These are phyloP conservation scores for Myoxocephalus aenaeus DNA, from an alignment of 2,797 vertebrate species.

Conservation along the genomic window DNA sequence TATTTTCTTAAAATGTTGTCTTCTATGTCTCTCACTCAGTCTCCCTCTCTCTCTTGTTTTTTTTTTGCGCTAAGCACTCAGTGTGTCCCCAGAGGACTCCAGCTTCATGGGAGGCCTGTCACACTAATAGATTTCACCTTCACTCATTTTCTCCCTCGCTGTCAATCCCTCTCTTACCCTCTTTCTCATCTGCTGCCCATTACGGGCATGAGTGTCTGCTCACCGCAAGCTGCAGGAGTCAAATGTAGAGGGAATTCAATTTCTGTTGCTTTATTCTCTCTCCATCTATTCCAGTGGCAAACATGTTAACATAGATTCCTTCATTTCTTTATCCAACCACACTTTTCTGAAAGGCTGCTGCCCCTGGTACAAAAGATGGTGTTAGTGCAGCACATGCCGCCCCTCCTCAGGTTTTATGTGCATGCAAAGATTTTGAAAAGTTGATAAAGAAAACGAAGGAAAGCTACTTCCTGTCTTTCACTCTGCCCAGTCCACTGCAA, in stretches of 20 bases:
- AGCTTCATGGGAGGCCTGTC: slow-evolving; percentile 66
- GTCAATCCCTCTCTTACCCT: slow-evolving; percentile 44
- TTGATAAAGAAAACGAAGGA: not conserved
- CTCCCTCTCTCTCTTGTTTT: slow-evolving; percentile 16
- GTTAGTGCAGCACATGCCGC: not conserved
- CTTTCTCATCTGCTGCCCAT: slow-evolving; percentile 63
- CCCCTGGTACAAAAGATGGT: not conserved
- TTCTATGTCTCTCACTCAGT: slow-evolving; percentile 7
- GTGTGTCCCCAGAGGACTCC: slow-evolving; percentile 58
- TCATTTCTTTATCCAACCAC: slow-evolving; percentile 1
- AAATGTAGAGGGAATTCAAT: slow-evolving; percentile 17
- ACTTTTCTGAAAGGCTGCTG: slow-evolving; percentile 19
- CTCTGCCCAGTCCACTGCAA: not conserved
- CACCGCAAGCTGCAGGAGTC: slow-evolving; percentile 39
- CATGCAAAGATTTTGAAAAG: not conserved
- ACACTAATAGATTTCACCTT: slow-evolving; percentile 77
- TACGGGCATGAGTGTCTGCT: slow-evolving; percentile 30
- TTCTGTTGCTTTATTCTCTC: slow-evolving; percentile 4
- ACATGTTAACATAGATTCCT: not conserved
- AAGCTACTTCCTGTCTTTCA: slow-evolving; percentile 35
- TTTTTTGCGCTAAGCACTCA: slow-evolving; percentile 46
- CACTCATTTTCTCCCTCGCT: slow-evolving; percentile 57
- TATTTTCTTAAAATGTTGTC: slow-evolving; percentile 40
- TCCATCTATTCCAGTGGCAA: not conserved
- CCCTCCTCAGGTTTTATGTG: not conserved